These are phyloP conservation scores for Oenanthe oenanthe DNA, from an alignment of 2,113 vertebrate species.

Conservation along the genomic window DNA sequence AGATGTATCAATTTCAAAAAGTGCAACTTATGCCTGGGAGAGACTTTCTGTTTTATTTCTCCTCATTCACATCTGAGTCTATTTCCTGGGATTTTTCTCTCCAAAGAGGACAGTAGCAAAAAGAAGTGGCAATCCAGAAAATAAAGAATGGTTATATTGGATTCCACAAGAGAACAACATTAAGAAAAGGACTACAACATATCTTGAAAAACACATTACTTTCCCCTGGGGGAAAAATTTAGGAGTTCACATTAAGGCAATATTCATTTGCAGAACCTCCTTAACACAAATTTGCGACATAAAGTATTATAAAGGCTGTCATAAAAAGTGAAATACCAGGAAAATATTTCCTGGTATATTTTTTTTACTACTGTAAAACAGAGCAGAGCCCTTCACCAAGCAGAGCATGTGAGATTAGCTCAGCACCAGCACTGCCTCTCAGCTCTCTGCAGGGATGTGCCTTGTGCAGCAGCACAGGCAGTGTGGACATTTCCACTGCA, in stretches of 20 bases:
- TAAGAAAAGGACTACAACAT: background rate
- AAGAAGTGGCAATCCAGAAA: background rate
- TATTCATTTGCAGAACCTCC: background rate
- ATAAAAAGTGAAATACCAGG: background rate
- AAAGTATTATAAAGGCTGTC: background rate
- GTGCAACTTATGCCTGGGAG: background rate
- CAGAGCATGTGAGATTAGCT: background rate
- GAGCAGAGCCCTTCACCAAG: background rate
- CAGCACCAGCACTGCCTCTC: background rate
- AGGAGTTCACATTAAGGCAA: background rate
- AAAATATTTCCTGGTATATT: background rate
- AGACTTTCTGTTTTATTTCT: background rate
- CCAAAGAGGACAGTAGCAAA: background rate
- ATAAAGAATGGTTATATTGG: background rate
- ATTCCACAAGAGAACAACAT: background rate
- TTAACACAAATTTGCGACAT: background rate
- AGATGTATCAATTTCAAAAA: background rate
- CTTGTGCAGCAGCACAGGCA: background rate
- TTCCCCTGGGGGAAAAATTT: background rate
- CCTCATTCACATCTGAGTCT: background rate
- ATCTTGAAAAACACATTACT: background rate
- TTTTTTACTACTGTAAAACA: background rate
- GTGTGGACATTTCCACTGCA: rapidly evolving
- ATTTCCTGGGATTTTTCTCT: background rate
- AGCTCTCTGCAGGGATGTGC: rapidly evolving